Percentiles rank a stretch among this genome's conserved stretches.
Evolutionary conservation across 2,113 vertebrate genomes (phyloP).

Genomic region (Nipponia nippon): DNA sequence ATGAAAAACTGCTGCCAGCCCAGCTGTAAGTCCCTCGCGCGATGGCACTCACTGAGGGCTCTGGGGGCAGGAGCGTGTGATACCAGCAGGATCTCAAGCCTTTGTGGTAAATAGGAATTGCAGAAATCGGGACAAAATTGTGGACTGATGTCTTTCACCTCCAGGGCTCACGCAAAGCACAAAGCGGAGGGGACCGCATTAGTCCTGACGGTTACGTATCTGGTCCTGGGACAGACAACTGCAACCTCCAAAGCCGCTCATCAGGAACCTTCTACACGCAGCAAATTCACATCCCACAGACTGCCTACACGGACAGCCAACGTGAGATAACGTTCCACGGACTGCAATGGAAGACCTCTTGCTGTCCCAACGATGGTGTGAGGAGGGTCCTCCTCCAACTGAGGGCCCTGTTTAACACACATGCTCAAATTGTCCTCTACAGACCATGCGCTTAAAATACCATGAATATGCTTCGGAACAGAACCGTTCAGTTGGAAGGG

Average conservation of each 20-base stretch:
- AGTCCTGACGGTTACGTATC: background rate
- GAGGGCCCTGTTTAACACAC: background rate
- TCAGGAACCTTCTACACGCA: rapidly evolving
- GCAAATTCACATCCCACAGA: background rate
- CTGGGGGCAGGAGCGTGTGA: background rate
- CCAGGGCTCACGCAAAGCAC: background rate
- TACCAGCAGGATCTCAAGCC: too few relatives aligned
- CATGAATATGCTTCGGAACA: background rate
- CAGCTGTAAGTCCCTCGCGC: background rate
- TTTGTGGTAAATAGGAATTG: background rate
- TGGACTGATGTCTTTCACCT: background rate
- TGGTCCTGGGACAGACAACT: background rate
- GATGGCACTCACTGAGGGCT: rapidly evolving
- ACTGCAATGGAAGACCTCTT: background rate
- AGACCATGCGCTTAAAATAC: background rate
- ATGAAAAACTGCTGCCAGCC: background rate
- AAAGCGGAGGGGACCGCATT: rapidly evolving
- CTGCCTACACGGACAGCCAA: rapidly evolving
- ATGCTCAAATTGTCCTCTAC: background rate
- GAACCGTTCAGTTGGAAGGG: background rate
- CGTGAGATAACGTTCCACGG: rapidly evolving
- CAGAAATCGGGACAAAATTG: background rate
- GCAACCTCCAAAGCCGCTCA: background rate
- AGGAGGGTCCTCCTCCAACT: background rate
- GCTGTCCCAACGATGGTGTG: rapidly evolving